Percentiles rank a stretch among this genome's conserved stretches.
Evolutionary conservation across 2,797 vertebrate genomes (phyloP).

Genomic region (Sebastes reedi): DNA sequence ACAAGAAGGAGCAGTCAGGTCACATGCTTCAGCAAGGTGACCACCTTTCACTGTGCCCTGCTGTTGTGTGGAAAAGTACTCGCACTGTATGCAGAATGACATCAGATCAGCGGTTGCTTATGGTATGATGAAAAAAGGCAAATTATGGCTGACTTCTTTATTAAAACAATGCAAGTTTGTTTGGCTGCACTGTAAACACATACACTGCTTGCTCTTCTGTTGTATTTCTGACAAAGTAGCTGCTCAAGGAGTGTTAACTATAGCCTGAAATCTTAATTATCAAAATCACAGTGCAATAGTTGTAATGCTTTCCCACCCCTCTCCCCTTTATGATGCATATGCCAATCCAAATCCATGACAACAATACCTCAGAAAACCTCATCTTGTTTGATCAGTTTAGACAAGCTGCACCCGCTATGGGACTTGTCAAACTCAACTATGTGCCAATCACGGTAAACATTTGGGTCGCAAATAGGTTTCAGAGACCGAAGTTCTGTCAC

Average conservation of each 20-base stretch:
- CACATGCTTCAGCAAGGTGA: neutral
- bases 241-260: neutral
- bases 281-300: neutral
- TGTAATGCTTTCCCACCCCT: neutral
- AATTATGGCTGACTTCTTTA: neutral
- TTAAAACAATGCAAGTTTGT: neutral
- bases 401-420: constrained; percentile 10
- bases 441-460: constrained; percentile 33
- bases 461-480: constrained; percentile 28
- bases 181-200: neutral
- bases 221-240: neutral
- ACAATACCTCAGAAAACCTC: neutral
- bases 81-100: neutral
- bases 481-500: constrained; percentile 34
- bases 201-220: neutral
- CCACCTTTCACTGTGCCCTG: neutral
- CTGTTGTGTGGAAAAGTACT: neutral
- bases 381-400: constrained; percentile 21
- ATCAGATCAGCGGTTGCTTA: neutral
- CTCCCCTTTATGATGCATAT: neutral
- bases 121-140: neutral
- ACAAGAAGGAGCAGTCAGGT: neutral
- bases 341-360: neutral
- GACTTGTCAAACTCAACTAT: constrained; percentile 14
- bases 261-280: neutral